Percentiles rank a stretch among this genome's conserved stretches.
Conservation (phyloP, 2,888 invertebrate genomes). For the Hydriomena furcata region DNA sequence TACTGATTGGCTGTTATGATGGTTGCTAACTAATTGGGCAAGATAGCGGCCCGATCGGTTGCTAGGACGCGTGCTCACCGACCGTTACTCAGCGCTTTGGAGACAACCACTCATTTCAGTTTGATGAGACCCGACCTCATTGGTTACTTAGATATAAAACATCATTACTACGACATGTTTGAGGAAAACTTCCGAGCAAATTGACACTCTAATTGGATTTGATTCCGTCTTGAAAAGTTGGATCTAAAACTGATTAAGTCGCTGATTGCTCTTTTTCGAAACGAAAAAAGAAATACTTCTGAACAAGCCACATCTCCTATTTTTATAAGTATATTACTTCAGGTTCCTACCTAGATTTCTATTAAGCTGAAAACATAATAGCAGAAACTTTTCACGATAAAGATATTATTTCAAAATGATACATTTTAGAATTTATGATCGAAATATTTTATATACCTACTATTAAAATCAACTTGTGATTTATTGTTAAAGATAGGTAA, state of each 20-base stretch:
- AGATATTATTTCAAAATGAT: too few species aligned
- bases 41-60: slow-evolving; percentile 37
- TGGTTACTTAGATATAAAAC: slow-evolving; percentile 40
- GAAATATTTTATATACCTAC: too few species aligned
- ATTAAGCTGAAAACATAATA: too few species aligned
- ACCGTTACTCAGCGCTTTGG: slow-evolving; percentile 48
- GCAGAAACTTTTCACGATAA: too few species aligned
- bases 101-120: slow-evolving; percentile 56
- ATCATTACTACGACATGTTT: slow-evolving; percentile 32
- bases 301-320: too few species aligned
- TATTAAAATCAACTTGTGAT: too few species aligned
- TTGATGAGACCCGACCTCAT: slow-evolving; percentile 52
- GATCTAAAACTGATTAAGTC: slow-evolving; percentile 3
- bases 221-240: slow-evolving; percentile 13
- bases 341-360: too few species aligned
- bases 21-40: slow-evolving; percentile 37
- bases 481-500: too few species aligned
- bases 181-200: slow-evolving; percentile 15
- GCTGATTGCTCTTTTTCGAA: too few species aligned
- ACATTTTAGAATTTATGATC: too few species aligned
- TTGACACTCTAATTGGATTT: slow-evolving; percentile 15
- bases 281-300: too few species aligned
- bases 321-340: too few species aligned
- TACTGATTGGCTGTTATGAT: slow-evolving; percentile 35
- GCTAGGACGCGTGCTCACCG: slow-evolving; percentile 52